Percentiles rank a stretch among this genome's conserved stretches.
These are phyloP conservation scores for Parthenolecanium corni DNA, from an alignment of 2,888 invertebrate genomes.

Conservation along the genomic window DNA sequence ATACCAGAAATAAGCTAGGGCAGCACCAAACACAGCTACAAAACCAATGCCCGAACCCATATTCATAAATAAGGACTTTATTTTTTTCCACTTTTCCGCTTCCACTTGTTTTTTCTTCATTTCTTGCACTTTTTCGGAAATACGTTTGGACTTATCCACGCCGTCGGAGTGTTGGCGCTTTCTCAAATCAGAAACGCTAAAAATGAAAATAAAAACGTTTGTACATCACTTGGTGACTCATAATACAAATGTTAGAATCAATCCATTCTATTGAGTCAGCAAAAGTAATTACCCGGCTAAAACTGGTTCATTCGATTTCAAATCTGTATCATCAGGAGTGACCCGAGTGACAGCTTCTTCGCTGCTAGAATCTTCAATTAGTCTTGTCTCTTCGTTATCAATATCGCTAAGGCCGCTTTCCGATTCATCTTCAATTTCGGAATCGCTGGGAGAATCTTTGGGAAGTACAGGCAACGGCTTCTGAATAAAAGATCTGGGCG, in stretches of 20 bases:
- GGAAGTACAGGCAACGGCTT: conserved; percentile 43
- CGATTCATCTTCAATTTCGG: conserved; percentile 15
- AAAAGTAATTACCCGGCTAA: not conserved
- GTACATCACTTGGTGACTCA: no score
- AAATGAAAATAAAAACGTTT: no score
- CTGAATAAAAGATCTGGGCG: conserved; percentile 44
- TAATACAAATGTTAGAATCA: conserved; percentile 2
- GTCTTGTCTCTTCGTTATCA: conserved; percentile 9
- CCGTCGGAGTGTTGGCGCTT: conserved; percentile 40
- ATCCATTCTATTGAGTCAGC: no score
- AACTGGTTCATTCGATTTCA: not conserved
- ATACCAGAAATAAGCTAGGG: conserved; percentile 38
- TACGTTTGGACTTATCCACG: conserved; percentile 47
- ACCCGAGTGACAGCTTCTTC: not conserved
- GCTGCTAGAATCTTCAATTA: not conserved
- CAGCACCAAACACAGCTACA: conserved; percentile 52
- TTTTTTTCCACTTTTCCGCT: conserved; percentile 58
- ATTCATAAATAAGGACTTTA: conserved; percentile 68
- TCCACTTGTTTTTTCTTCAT: conserved; percentile 59
- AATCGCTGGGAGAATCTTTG: conserved; percentile 36
- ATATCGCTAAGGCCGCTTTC: conserved; percentile 12
- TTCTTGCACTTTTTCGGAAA: conserved; percentile 53
- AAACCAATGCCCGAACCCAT: conserved; percentile 57
- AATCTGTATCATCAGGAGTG: not conserved
- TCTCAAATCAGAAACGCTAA: conserved; percentile 18